These are phyloP conservation scores for Caenorhabditis zanzibari DNA, from an alignment of 2,888 invertebrate genomes.

Conservation along the genomic window DNA sequence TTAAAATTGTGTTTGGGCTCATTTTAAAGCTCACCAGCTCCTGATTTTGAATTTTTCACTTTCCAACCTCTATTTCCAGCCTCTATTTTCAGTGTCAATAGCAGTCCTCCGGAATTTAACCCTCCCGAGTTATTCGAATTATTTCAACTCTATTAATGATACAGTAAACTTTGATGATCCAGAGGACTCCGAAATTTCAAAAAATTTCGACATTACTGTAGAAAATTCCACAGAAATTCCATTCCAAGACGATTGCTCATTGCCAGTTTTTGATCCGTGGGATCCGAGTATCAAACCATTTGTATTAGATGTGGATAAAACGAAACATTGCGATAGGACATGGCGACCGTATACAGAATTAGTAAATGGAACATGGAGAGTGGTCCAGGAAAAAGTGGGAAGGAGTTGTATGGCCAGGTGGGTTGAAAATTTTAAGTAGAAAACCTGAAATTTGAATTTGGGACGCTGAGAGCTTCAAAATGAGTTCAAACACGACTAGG, in stretches of 20 bases:
- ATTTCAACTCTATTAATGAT: background rate
- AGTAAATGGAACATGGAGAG: slow-evolving; percentile 1
- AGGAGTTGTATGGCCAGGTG: background rate
- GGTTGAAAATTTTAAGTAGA: background rate
- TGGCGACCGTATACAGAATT: slow-evolving; percentile 9
- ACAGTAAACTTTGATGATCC: background rate
- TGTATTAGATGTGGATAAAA: background rate
- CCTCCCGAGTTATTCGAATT: background rate
- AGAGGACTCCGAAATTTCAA: background rate
- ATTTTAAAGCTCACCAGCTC: too few relatives aligned
- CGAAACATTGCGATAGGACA: background rate
- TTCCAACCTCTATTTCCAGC: too few relatives aligned
- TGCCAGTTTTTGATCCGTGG: background rate
- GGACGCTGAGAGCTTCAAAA: background rate
- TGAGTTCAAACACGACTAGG: background rate
- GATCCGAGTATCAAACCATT: background rate
- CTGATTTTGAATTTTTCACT: background rate
- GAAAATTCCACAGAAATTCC: background rate
- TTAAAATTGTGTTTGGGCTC: background rate
- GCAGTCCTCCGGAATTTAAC: background rate
- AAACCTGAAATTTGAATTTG: background rate
- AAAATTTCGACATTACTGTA: background rate
- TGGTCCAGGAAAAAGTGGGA: background rate
- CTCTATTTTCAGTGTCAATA: background rate
- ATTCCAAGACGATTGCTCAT: background rate